Conservation (phyloP, 1,140 invertebrate species). For the Drosophila paulistorum region DNA sequence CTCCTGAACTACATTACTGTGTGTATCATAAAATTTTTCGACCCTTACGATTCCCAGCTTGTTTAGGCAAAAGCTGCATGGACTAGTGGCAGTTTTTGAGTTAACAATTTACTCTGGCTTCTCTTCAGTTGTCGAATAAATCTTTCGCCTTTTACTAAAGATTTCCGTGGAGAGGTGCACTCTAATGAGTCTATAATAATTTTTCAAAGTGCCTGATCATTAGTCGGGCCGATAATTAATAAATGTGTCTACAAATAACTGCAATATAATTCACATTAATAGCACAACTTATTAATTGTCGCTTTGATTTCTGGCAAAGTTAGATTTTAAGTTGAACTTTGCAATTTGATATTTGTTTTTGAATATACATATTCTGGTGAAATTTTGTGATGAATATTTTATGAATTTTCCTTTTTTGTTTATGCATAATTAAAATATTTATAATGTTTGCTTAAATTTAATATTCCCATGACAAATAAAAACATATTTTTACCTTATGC, state of each 20-base stretch:
- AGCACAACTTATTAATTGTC: too few relatives aligned
- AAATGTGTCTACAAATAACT: neutral
- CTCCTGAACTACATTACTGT: too few relatives aligned
- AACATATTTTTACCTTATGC: slow-evolving; percentile 15
- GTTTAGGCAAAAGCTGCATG: neutral
- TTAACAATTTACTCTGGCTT: slow-evolving; percentile 59
- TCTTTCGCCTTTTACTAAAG: slow-evolving; percentile 84
- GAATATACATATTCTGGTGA: too few relatives aligned
- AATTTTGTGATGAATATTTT: neutral
- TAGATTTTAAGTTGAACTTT: neutral
- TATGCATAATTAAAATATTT: slow-evolving; percentile 8
- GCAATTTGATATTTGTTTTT: neutral
- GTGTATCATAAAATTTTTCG: neutral
- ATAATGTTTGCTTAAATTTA: slow-evolving; percentile 6
- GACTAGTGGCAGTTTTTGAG: neutral
- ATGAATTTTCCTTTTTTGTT: neutral
- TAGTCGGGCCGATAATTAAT: slow-evolving; percentile 30
- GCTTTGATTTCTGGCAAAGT: too few relatives aligned
- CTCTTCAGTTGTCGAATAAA: slow-evolving; percentile 83
- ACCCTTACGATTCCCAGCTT: slow-evolving; percentile 35
- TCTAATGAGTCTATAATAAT: slow-evolving; percentile 47
- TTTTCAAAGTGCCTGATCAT: slow-evolving; percentile 37
- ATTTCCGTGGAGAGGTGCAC: slow-evolving; percentile 78
- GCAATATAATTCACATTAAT: too few relatives aligned
- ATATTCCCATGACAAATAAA: slow-evolving; percentile 3